Conservation (phyloP, 2,888 invertebrate species). For the Argynnis bischoffii region DNA sequence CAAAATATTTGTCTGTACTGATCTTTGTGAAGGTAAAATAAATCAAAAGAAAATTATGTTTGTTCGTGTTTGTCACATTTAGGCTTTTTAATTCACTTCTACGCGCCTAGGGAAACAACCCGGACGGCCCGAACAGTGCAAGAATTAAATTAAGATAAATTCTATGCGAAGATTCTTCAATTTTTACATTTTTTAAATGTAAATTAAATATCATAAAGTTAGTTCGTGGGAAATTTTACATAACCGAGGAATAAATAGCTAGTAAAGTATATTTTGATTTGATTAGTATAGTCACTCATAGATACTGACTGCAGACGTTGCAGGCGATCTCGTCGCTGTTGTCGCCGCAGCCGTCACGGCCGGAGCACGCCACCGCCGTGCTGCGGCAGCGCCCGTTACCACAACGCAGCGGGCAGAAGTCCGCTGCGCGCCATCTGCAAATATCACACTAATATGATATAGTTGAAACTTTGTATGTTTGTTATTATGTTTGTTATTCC, state of each 20-base stretch:
- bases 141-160: too few relatives aligned
- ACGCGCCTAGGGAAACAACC: too few relatives aligned
- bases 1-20: too few relatives aligned
- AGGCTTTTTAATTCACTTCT: too few relatives aligned
- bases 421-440: slow-evolving; percentile 75
- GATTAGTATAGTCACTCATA: not conserved
- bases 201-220: too few relatives aligned
- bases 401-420: slow-evolving; percentile 92
- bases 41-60: too few relatives aligned
- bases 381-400: slow-evolving; percentile 94
- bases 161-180: too few relatives aligned
- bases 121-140: too few relatives aligned
- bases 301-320: slow-evolving; percentile 91
- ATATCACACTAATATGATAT: slow-evolving; percentile 1
- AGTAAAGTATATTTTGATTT: not conserved
- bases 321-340: slow-evolving; percentile 93
- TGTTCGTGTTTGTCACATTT: too few relatives aligned
- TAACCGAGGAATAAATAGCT: not conserved
- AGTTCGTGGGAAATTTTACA: too few relatives aligned
- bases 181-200: too few relatives aligned
- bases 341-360: slow-evolving; percentile 95
- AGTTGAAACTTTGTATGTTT: not conserved
- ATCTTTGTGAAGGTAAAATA: too few relatives aligned
- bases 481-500: not conserved
- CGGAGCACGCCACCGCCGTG: slow-evolving; percentile 94